A percentile compares a stretch with the other conserved stretches of the same genome.
Evolutionary conservation across 2,797 vertebrate species (phyloP).

Genomic region (Macropus fuliginosus): DNA sequence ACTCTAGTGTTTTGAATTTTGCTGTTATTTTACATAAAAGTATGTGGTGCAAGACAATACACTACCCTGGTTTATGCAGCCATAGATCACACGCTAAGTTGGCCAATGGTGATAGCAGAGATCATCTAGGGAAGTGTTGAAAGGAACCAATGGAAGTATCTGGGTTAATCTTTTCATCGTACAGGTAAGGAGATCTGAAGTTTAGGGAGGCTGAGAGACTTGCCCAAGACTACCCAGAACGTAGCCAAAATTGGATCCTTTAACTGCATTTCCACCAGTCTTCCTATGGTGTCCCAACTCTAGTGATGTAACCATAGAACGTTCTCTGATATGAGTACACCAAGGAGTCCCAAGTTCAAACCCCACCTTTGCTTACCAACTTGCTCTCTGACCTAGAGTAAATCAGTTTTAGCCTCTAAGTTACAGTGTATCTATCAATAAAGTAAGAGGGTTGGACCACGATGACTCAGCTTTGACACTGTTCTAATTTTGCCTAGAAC

Average conservation of each 20-base stretch:
- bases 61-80: not conserved
- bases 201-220: not conserved
- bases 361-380: not conserved
- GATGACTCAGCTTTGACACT: not conserved
- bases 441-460: not conserved
- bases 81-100: not conserved
- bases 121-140: not conserved
- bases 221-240: too few species aligned
- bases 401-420: not conserved
- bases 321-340: not conserved
- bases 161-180: not conserved
- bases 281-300: not conserved
- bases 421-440: not conserved
- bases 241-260: not conserved
- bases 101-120: not conserved
- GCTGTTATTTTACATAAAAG: not conserved
- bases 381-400: not conserved
- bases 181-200: not conserved
- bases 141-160: not conserved
- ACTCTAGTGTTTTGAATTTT: slow-evolving; percentile 33
- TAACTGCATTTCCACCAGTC: not conserved
- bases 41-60: not conserved
- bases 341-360: not conserved
- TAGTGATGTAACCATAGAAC: not conserved
- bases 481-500: not conserved